Conservation (phyloP, 1,140 invertebrate species). For the Lamellibrachia luymesi region DNA sequence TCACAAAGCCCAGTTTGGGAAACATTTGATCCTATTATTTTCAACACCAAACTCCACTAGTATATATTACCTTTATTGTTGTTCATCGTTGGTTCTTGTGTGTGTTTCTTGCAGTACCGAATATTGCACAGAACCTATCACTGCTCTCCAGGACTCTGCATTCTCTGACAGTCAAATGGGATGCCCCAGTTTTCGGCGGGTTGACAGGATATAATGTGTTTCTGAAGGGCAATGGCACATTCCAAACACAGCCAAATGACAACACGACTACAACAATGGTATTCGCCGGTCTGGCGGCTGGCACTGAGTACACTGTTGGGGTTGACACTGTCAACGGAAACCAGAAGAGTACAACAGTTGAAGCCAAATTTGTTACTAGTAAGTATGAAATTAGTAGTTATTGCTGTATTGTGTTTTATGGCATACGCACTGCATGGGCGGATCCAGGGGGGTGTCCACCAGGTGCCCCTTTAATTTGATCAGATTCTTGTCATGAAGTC, state of each 20-base stretch:
- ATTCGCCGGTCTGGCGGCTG: not conserved
- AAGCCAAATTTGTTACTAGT: not conserved
- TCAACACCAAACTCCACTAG: not conserved
- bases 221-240: not conserved
- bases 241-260: not conserved
- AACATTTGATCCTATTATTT: not conserved
- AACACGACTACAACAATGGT: not conserved
- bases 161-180: not conserved
- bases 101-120: not conserved
- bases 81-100: not conserved
- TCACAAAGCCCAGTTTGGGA: too few relatives aligned
- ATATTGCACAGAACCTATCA: not conserved
- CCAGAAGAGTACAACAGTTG: not conserved
- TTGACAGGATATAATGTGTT: not conserved
- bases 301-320: not conserved
- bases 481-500: too few relatives aligned
- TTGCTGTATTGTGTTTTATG: not conserved
- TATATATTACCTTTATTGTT: not conserved
- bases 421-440: too few relatives aligned
- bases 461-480: too few relatives aligned
- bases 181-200: not conserved
- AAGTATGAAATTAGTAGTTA: not conserved
- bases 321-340: not conserved
- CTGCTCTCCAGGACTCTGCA: not conserved
- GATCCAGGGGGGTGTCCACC: too few relatives aligned